Evolutionary conservation across 2,888 invertebrate species (phyloP).

Genomic region (Phyto melanocephala): DNA sequence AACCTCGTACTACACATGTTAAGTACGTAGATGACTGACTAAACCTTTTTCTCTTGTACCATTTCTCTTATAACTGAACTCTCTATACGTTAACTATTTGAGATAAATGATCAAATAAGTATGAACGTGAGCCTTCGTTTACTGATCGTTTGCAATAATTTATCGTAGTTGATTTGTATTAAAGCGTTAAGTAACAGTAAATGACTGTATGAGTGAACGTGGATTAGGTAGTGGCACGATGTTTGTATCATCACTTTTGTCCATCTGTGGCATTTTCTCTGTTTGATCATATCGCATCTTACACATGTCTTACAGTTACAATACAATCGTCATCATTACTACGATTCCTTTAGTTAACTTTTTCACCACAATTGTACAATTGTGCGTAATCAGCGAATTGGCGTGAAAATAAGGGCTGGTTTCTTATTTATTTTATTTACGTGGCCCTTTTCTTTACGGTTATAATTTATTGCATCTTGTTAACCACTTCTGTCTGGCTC

Average conservation of each 20-base stretch:
- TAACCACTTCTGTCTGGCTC: constrained; percentile 26
- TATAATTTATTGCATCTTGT: constrained; percentile 66
- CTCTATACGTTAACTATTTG: constrained; percentile 23
- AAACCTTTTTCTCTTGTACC: not conserved
- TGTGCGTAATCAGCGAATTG: constrained; percentile 66
- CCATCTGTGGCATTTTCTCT: constrained; percentile 70
- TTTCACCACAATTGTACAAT: constrained; percentile 53
- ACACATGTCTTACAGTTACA: constrained; percentile 48
- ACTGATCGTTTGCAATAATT: constrained; percentile 52
- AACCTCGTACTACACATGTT: constrained; percentile 65
- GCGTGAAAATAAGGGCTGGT: constrained; percentile 67
- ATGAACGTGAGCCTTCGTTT: constrained; percentile 21
- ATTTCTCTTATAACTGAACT: not conserved
- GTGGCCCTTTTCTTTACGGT: constrained; percentile 28
- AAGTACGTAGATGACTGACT: not conserved
- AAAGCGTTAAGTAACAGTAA: constrained; percentile 28
- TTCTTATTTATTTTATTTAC: constrained; percentile 32
- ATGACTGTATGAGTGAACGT: not conserved
- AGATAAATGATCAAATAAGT: constrained; percentile 50
- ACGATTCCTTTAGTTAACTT: constrained; percentile 9
- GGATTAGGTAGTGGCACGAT: constrained; percentile 13
- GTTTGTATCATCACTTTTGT: constrained; percentile 64
- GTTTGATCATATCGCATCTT: constrained; percentile 58
- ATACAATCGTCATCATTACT: constrained; percentile 18
- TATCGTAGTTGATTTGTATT: constrained; percentile 34